Percentiles rank a stretch among this genome's conserved stretches.
Evolutionary conservation across 2,888 invertebrate species (phyloP).

Genomic region (Polia nebulosa): DNA sequence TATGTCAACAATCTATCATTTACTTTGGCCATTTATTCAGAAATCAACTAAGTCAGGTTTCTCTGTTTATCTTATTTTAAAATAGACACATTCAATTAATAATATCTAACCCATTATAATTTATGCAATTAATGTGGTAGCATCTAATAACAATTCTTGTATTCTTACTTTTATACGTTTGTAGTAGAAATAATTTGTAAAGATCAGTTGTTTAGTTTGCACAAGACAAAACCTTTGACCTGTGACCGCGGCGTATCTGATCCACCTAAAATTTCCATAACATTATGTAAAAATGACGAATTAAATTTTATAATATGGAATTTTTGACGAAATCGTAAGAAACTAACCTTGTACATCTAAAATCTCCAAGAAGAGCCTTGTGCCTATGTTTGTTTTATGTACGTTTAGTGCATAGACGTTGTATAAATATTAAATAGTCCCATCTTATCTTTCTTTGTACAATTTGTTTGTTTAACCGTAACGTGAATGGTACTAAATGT

Average conservation of each 20-base stretch:
- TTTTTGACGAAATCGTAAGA: slow-evolving; percentile 42
- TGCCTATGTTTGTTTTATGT: slow-evolving; percentile 46
- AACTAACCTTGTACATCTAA: slow-evolving; percentile 58
- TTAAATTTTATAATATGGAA: slow-evolving; percentile 14
- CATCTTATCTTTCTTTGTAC: slow-evolving; percentile 55
- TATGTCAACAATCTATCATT: slow-evolving; percentile 18
- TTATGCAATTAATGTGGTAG: slow-evolving; percentile 22
- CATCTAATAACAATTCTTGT: slow-evolving; percentile 11
- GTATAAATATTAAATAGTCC: slow-evolving; percentile 53
- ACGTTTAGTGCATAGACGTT: slow-evolving; percentile 42
- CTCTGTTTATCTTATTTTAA: slow-evolving; percentile 18
- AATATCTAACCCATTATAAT: slow-evolving; percentile 21
- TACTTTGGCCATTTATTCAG: slow-evolving; percentile 13
- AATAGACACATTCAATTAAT: slow-evolving; percentile 30
- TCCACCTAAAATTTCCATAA: slow-evolving; percentile 53
- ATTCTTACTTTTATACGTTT: slow-evolving; percentile 17
- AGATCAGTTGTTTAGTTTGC: slow-evolving; percentile 34
- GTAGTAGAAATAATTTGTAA: slow-evolving; percentile 15
- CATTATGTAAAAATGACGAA: slow-evolving; percentile 45
- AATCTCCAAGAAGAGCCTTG: slow-evolving; percentile 53
- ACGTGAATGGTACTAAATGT: slow-evolving; percentile 48
- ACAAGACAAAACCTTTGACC: slow-evolving; percentile 37
- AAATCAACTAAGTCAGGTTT: slow-evolving; percentile 11
- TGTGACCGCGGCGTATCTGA: slow-evolving; percentile 42
- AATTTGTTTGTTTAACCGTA: slow-evolving; percentile 45